Conservation (phyloP, 2,888 invertebrate genomes). For the Osmoderma eremita region DNA sequence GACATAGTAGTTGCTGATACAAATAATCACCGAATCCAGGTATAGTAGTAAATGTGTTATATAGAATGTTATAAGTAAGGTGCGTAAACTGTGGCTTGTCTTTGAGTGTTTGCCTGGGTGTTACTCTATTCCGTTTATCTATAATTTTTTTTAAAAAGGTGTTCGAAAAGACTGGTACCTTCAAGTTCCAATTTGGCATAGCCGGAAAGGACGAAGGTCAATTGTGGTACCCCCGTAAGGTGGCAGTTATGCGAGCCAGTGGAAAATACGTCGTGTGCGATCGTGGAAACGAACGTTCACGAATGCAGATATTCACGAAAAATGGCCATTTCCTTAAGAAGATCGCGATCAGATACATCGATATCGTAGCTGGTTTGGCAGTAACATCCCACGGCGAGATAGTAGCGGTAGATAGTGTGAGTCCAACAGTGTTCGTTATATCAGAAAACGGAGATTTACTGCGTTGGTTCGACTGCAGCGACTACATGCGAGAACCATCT, state of each 20-base stretch:
- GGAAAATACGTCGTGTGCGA: constrained; percentile 97
- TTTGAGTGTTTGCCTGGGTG: not conserved
- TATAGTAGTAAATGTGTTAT: constrained; percentile 54
- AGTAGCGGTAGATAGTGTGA: constrained; percentile 96
- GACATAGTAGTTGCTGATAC: constrained; percentile 97
- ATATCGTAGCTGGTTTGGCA: constrained; percentile 93
- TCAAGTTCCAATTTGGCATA: constrained; percentile 93
- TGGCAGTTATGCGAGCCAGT: constrained; percentile 87
- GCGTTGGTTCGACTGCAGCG: constrained; percentile 97
- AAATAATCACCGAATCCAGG: constrained; percentile 95
- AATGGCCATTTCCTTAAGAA: constrained; percentile 96
- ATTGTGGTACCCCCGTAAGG: constrained; percentile 96
- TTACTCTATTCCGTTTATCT: not conserved
- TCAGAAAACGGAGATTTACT: constrained; percentile 91
- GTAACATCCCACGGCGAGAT: constrained; percentile 93
- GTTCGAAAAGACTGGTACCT: constrained; percentile 92
- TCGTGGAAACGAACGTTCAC: constrained; percentile 93
- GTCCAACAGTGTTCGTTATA: constrained; percentile 94
- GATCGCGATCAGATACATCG: constrained; percentile 89
- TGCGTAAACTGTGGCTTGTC: not conserved
- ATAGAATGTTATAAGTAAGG: not conserved
- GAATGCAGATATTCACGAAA: constrained; percentile 97
- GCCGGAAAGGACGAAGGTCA: constrained; percentile 97
- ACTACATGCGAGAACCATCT: constrained; percentile 97
- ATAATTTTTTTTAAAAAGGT: constrained; percentile 67